Base-by-base conservation (phyloP, 2,113 vertebrate species). In the Etheostoma spectabile region DNA sequence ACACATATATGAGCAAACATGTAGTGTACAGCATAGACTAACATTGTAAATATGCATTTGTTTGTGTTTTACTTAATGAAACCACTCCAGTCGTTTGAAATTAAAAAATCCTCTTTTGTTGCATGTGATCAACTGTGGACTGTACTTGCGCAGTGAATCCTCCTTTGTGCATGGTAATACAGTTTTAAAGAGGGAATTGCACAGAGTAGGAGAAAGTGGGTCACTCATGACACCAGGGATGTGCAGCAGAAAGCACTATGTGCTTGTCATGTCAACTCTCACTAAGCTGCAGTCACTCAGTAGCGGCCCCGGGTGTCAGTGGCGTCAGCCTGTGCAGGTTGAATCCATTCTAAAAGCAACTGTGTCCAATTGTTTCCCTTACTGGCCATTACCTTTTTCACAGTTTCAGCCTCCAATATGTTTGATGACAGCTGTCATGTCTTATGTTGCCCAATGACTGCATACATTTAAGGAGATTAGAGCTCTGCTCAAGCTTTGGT, bases 191-290 rank as follows among this genome's bases (percentile, higher is more conserved):
- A 86, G 83, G 84, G 84, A 86, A 83, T 67, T 68, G 82, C 86
- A 91, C 87, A 88, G 80, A 61, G 33, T 19, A 55, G 48, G 63
- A 0, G 56, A 22, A 88, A 88, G 86, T 89, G 89, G 91, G 92
- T 90, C 88, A 82, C 10, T 53, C 11, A 1, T 66, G 79, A 81
- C 90, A 85, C 89, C 66, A 21, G 85, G 90, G 89, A 87, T 33
- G 78, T 61, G 82, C 79, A 63, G 69, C 82, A 79, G 80, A 82
- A 79, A 82, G 89, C 86, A 75, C 74, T 70, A 35, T 88, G 83
- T n/a, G 61, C 87, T 86, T 70, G 89, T 91, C 88, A 79, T 86
- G 90, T 90, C 84, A 81, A 83, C 76, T 87, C 86, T 62, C 70
- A 42, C 72, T 91, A 82, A 82, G 88, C 86, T 79, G 66, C 80